Conservation (phyloP, 2,113 vertebrate genomes). For the Okapia johnstoni region DNA sequence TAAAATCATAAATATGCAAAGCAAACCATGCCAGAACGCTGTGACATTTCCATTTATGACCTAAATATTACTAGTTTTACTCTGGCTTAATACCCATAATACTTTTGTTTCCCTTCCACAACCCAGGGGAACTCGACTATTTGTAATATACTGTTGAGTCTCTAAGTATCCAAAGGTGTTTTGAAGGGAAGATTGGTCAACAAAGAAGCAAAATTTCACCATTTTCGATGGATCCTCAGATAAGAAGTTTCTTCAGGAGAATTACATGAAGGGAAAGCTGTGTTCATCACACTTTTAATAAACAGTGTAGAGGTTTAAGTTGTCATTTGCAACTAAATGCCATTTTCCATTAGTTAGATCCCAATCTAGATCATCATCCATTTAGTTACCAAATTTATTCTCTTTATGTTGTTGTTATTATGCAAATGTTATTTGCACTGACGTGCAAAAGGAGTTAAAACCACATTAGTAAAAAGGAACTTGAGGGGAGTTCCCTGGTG, state of each 20-base stretch:
- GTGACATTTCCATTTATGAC: slow-evolving; percentile 66
- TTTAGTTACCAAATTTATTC: neutral
- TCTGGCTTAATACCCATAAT: neutral
- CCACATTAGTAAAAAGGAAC: neutral
- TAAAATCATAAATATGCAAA: slow-evolving; percentile 40
- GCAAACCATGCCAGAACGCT: neutral
- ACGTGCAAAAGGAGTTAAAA: neutral
- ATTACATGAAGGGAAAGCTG: neutral
- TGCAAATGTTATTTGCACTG: neutral
- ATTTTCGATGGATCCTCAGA: neutral
- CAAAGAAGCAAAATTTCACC: neutral
- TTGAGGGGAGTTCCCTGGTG: neutral
- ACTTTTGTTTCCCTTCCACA: neutral
- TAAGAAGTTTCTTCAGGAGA: neutral
- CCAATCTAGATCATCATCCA: neutral
- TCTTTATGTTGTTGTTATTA: neutral
- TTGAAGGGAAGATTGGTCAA: neutral
- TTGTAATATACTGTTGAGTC: neutral
- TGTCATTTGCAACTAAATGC: neutral
- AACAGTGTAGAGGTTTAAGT: neutral
- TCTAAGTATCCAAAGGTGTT: neutral
- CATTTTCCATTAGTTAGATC: neutral
- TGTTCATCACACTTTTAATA: neutral
- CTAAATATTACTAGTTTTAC: slow-evolving; percentile 26
- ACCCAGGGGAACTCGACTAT: neutral